These are phyloP conservation scores for Melanitta fusca DNA, from an alignment of 2,797 vertebrate genomes.

Conservation along the genomic window DNA sequence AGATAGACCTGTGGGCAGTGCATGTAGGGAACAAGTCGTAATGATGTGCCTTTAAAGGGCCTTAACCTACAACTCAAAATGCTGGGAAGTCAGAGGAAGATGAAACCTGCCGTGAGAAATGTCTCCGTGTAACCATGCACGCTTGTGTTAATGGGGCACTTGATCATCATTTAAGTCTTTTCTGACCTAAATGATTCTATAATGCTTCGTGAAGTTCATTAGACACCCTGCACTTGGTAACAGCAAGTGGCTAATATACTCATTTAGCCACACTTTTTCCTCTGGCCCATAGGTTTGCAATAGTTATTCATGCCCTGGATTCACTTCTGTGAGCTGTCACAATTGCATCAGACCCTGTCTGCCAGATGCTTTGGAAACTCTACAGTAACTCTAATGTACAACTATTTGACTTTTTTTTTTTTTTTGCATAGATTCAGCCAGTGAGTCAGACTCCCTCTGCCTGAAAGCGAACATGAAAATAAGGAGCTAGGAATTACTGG, in stretches of 20 bases:
- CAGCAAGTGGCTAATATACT: background rate
- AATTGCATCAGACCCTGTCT: background rate
- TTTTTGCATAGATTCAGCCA: background rate
- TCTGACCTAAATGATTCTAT: too few relatives aligned
- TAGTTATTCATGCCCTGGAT: background rate
- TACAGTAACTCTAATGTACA: background rate
- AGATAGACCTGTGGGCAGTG: background rate
- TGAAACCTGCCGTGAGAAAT: background rate
- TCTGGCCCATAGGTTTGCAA: background rate
- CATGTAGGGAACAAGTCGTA: background rate
- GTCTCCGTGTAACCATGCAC: background rate
- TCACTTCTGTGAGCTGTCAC: background rate
- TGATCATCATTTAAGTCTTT: too few relatives aligned
- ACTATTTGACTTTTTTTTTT: background rate
- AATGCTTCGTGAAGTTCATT: background rate
- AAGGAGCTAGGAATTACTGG: background rate
- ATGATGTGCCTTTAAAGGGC: background rate
- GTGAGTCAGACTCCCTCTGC: background rate
- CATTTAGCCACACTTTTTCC: background rate
- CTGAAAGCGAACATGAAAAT: background rate
- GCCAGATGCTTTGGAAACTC: background rate
- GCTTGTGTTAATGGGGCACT: too few relatives aligned
- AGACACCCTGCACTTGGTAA: background rate
- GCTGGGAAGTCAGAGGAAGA: background rate
- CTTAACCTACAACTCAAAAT: background rate